Conservation (phyloP, 2,888 invertebrate genomes). For the Choreutis nemorana region DNA sequence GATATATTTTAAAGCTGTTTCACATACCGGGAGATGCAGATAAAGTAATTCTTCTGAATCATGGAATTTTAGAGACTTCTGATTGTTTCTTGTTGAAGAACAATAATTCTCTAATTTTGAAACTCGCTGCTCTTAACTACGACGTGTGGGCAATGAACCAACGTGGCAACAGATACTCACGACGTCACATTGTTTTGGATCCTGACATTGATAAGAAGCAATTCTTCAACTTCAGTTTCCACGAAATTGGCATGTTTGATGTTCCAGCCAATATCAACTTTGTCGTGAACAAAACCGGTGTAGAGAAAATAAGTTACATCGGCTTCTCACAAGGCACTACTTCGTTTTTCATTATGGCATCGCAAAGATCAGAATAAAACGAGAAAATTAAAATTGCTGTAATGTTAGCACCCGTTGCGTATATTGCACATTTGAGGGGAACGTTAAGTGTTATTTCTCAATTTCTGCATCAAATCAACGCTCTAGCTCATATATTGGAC, state of each 20-base stretch:
- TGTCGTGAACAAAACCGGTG: constrained; percentile 43
- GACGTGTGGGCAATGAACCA: constrained; percentile 53
- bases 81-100: constrained; percentile 38
- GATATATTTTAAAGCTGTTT: constrained; percentile 21
- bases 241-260: constrained; percentile 76
- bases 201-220: constrained; percentile 33
- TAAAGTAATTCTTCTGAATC: constrained; percentile 32
- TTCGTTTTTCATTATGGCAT: constrained; percentile 60
- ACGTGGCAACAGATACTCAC: constrained; percentile 71
- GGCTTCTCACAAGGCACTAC: constrained; percentile 78
- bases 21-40: constrained; percentile 16
- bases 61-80: constrained; percentile 32
- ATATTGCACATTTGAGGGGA: too few relatives aligned
- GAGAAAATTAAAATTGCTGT: constrained; percentile 59
- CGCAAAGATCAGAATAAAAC: constrained; percentile 65
- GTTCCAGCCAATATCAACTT: constrained; percentile 69
- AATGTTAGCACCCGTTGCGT: constrained; percentile 63
- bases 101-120: constrained; percentile 26
- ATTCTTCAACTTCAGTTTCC: constrained; percentile 69
- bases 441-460: too few relatives aligned
- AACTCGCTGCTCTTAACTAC: constrained; percentile 59
- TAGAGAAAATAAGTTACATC: constrained; percentile 66
- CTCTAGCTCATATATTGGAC: too few relatives aligned
- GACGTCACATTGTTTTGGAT: constrained; percentile 54
- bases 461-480: too few relatives aligned